phyloP scores from a whole-genome alignment of 1,140 invertebrate genomes.

The Aphelenchoides avenae region DNA sequence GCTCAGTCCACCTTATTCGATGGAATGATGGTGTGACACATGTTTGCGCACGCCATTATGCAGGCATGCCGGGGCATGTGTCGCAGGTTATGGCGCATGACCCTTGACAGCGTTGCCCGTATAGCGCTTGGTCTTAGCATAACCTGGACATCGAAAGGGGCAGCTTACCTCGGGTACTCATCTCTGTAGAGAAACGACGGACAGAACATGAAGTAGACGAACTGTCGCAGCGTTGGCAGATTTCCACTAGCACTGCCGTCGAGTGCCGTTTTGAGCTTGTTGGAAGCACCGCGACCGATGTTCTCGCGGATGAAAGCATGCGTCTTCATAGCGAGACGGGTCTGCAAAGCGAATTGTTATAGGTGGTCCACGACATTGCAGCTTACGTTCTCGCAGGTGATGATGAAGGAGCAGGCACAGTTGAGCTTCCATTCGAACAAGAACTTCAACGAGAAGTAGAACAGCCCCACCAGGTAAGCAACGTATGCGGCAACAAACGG shows the following conservation, averaged over 20 bases:
- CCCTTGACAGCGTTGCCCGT: not conserved
- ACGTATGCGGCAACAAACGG: conserved; percentile 34
- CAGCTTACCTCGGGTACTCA: conserved; percentile 36
- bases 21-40: not conserved
- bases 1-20: not conserved
- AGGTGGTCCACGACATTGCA: not conserved
- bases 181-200: conserved; percentile 56
- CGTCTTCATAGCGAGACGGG: conserved; percentile 56
- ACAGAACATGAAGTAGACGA: conserved; percentile 54
- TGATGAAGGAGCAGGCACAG: conserved; percentile 58
- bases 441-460: conserved; percentile 50
- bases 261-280: conserved; percentile 20
- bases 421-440: conserved; percentile 47
- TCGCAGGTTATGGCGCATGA: too few relatives aligned
- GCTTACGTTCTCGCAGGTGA: conserved; percentile 58
- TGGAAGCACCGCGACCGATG: conserved; percentile 24
- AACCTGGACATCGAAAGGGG: not conserved
- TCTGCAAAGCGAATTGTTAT: conserved; percentile 33
- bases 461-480: conserved; percentile 43
- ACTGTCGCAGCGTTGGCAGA: conserved; percentile 45
- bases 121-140: not conserved
- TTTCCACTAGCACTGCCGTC: not conserved
- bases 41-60: too few relatives aligned
- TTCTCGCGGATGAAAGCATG: conserved; percentile 58
- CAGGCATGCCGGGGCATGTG: too few relatives aligned